Conservation (phyloP, 2,888 invertebrate species). For the Drosophila hamatofila region DNA sequence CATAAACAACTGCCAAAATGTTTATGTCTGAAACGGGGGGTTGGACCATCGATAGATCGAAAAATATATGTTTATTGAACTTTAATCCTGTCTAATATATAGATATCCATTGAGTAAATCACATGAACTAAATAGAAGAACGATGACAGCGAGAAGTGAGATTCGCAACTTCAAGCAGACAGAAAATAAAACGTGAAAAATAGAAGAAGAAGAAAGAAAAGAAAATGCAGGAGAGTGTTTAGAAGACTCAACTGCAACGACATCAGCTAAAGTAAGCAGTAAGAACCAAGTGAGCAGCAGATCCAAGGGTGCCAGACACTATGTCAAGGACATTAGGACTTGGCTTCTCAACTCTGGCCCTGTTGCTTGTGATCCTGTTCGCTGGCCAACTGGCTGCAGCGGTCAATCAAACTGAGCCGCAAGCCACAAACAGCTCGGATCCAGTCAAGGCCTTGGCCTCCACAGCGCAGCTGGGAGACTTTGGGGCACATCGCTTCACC, state of each 20-base stretch:
- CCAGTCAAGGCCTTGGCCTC: constrained; percentile 34
- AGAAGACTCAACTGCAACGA: constrained; percentile 34
- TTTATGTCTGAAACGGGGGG: background rate
- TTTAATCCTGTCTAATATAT: background rate
- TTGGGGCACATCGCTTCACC: constrained; percentile 31
- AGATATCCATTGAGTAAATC: constrained; percentile 26
- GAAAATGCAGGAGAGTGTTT: constrained; percentile 48
- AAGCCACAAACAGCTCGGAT: background rate
- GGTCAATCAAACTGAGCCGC: constrained; percentile 8
- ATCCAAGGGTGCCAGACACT: constrained; percentile 2
- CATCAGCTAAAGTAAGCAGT: constrained; percentile 9
- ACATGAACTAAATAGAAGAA: constrained; percentile 26
- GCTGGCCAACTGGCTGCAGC: constrained; percentile 7
- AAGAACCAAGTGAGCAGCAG: constrained; percentile 4
- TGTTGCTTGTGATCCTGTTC: constrained; percentile 14
- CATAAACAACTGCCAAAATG: constrained; percentile 55
- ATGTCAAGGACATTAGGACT: constrained; percentile 39
- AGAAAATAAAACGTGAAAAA: constrained; percentile 32
- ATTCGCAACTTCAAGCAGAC: constrained; percentile 30
- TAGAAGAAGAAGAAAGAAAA: background rate
- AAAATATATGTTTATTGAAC: constrained; percentile 7
- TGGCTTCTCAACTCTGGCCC: constrained; percentile 10
- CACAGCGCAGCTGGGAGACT: constrained; percentile 25
- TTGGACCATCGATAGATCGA: background rate
- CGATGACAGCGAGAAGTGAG: constrained; percentile 46